Evolutionary conservation across 2,888 invertebrate genomes (phyloP).

Genomic region (Bhutanitis thaidina): DNA sequence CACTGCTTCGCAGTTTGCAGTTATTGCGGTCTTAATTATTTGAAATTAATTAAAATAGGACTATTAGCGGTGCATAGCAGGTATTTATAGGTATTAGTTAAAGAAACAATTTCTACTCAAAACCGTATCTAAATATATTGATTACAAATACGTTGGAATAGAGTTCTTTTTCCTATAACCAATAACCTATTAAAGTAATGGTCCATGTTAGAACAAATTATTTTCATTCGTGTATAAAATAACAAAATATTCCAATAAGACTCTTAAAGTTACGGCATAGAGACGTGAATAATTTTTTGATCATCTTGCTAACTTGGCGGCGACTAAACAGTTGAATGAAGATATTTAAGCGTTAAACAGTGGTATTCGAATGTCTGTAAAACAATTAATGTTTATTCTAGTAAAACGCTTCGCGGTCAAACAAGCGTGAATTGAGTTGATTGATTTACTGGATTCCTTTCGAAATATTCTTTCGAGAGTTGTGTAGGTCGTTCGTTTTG

Average conservation of each 20-base stretch:
- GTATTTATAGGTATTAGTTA: background rate
- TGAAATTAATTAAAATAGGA: background rate
- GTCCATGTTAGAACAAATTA: background rate
- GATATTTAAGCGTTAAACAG: conserved; percentile 17
- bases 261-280: background rate
- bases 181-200: conserved; percentile 2
- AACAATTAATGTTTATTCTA: conserved; percentile 13
- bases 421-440: conserved; percentile 11
- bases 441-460: conserved; percentile 10
- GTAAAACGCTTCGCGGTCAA: conserved; percentile 11
- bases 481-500: background rate
- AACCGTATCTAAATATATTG: background rate
- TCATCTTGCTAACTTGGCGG: background rate
- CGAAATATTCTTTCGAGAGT: background rate
- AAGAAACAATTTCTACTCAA: background rate
- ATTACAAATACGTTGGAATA: background rate
- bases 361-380: conserved; percentile 14
- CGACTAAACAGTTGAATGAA: conserved; percentile 10
- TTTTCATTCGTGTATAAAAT: background rate
- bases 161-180: conserved; percentile 5
- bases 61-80: background rate
- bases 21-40: too few relatives aligned
- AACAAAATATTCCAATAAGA: background rate
- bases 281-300: background rate
- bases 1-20: too few relatives aligned